phyloP scores from a whole-genome alignment of 35 echinoderm and acorn worm species.

The Apostichopus japonicus region DNA sequence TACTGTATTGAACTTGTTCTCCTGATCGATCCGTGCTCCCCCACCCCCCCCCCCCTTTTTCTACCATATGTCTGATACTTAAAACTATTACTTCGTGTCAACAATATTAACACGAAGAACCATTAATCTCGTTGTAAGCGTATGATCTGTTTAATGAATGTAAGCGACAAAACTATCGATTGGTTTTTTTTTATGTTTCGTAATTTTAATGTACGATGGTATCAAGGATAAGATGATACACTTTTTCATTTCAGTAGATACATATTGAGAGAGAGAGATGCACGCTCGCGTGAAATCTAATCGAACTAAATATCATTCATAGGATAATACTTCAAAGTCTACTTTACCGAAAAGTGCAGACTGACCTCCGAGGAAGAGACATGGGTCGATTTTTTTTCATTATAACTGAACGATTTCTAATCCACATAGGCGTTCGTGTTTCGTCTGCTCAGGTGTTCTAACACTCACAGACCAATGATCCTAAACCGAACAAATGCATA shows the following conservation, averaged over 20 bases:
- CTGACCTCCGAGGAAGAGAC: not conserved
- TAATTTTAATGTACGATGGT: not conserved
- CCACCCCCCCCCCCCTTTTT: too few relatives aligned
- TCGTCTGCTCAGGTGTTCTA: too few relatives aligned
- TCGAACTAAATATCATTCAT: not conserved
- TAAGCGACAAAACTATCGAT: not conserved
- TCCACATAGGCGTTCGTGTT: not conserved
- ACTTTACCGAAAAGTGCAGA: not conserved
- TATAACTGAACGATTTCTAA: not conserved
- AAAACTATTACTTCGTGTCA: not conserved
- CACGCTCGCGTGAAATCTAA: not conserved
- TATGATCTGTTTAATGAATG: not conserved
- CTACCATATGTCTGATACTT: too few relatives aligned
- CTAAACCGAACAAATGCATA: too few relatives aligned
- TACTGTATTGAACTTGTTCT: too few relatives aligned
- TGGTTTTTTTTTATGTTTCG: not conserved
- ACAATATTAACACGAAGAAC: not conserved
- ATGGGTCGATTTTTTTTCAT: not conserved
- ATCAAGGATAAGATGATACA: not conserved
- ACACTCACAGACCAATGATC: too few relatives aligned
- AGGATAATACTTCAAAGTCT: not conserved
- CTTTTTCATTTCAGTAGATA: not conserved
- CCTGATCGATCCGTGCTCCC: too few relatives aligned
- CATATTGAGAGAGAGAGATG: too few relatives aligned
- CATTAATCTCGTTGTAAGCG: too few relatives aligned